Base-by-base conservation (phyloP, 2,113 vertebrate genomes). In the Crotalus helleri region DNA sequence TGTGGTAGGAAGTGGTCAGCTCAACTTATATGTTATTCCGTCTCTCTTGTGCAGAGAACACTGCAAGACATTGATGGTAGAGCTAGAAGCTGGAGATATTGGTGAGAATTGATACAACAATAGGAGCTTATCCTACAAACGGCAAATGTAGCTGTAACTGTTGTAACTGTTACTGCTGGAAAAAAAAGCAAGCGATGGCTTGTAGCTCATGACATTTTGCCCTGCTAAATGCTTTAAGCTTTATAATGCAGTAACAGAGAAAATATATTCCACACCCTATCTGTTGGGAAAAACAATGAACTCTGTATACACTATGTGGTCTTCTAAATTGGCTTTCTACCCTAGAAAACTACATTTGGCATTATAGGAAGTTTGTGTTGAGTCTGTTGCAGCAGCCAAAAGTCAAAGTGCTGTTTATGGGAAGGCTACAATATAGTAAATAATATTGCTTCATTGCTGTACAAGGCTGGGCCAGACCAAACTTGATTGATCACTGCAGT, bases 1-100 rank as follows among this genome's bases (percentile, higher is more conserved):
- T 0, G 94, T 95, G 39, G 53, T 98, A 3, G 97, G 97, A 57
- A 97, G 97, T 0, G 98, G 98, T 0, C 97, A 95, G 81, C 96
- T 98, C 92, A 97, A 97, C 92, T 55, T 98, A 94, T 97, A 97
- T 12, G 92, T 97, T 2, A 93, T 91, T 57, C 98, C 98, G 55
- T 95, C 97, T 85, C 90, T 92, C 69, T 93, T 95, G 1, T 98
- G 98, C 95, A 96, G 95, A 81, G 95, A 64, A 93, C 97, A 97
- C 91, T 98, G 98, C 87, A 96, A 97, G 92, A 49, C 55, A 0
- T 85, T 98, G 95, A 94, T 92, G 10, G 90, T 97, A 95, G 97
- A 97, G 0, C 88, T 98, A 54, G 96, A 96, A 92, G 95, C 97
- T 4, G 98, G 98, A 9, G 98, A 98, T 93, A 1, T 98, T 17